phyloP scores from a whole-genome alignment of 1,140 invertebrate species.

The Cepaea nemoralis region DNA sequence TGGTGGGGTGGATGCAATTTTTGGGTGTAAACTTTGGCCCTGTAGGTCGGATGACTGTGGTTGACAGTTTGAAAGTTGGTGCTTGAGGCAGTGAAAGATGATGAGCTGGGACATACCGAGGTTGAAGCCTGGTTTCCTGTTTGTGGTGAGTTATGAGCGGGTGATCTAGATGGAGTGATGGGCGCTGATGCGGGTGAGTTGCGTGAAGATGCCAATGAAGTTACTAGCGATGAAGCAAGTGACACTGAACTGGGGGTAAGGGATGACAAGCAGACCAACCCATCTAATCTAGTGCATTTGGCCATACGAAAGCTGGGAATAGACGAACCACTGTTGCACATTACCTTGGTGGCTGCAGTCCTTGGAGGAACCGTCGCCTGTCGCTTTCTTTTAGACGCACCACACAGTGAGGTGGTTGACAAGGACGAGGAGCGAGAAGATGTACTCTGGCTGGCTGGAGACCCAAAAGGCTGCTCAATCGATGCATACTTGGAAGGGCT shows the following conservation, averaged over 20 bases:
- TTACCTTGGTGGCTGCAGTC: slow-evolving; percentile 16
- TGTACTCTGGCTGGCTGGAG: slow-evolving; percentile 12
- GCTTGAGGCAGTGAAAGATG: not conserved
- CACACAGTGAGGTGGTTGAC: slow-evolving; percentile 1
- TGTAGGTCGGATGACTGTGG: too few species aligned
- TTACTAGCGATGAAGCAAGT: not conserved
- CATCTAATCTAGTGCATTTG: slow-evolving; percentile 16
- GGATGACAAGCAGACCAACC: not conserved
- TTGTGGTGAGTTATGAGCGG: not conserved
- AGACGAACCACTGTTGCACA: slow-evolving; percentile 3
- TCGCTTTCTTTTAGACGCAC: slow-evolving; percentile 1
- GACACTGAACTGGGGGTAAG: not conserved
- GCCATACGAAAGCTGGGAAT: slow-evolving; percentile 18
- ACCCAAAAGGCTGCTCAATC: not conserved
- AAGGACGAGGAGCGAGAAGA: slow-evolving; percentile 13
- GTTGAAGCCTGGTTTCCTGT: not conserved
- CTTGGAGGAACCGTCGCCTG: not conserved
- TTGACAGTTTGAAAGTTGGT: not conserved
- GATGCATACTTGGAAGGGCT: slow-evolving; percentile 7
- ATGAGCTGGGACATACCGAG: not conserved
- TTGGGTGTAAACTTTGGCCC: too few species aligned
- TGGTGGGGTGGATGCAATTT: too few species aligned
- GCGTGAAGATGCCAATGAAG: not conserved
- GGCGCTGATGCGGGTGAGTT: not conserved
- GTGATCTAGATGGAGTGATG: not conserved